Evolutionary conservation across 2,888 invertebrate species (phyloP), one percentile per base, ranked within the genome.

Genomic region (Tachina lurida): DNA sequence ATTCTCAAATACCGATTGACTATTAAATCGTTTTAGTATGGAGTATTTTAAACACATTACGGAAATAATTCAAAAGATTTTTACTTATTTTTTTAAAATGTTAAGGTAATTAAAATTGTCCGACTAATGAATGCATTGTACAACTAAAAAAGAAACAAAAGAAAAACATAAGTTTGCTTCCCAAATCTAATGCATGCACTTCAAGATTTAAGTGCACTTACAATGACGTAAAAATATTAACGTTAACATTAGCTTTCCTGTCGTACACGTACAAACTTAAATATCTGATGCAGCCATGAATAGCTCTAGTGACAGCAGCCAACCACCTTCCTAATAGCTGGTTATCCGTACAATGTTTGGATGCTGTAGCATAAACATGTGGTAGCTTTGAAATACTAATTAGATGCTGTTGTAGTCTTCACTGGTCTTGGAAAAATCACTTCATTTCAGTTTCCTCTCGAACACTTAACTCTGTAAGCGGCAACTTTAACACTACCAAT

Each of bases 341-440:
- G n/a, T 31, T 31, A 31, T 7, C 7, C 5, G 31, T 17, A 56
- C 12, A 70, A 12, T 67, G 71, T 15, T 31, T 65, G 58, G 52
- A 67, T 45, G 41, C 60, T 68, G 67, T 45, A 58, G 56, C 73
- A 60, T 77, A 82, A 84, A 87, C 87, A 65, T 80, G 73, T 87
- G 87, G 87, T 87, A 84, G 87, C 88, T 70, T 87, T 84, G 76
- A 85, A 83, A 83, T 85, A 87, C 87, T 88, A 88, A 88, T 88
- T 88, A 88, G 88, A 87, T 79, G 81, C 86, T 84, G 87, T 86
- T 84, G 83, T 84, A 80, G 63, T 68, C 79, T 84, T 77, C 77
- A 76, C 56, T 56, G 62, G 56, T 68, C 68, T 76, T 65, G 49
- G n/a, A 19, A 41, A 15, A 58, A 41, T 47, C 10, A n/a, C n/a